phyloP scores from a whole-genome alignment of 2,888 invertebrate genomes.

The Melanostoma mellinum region DNA sequence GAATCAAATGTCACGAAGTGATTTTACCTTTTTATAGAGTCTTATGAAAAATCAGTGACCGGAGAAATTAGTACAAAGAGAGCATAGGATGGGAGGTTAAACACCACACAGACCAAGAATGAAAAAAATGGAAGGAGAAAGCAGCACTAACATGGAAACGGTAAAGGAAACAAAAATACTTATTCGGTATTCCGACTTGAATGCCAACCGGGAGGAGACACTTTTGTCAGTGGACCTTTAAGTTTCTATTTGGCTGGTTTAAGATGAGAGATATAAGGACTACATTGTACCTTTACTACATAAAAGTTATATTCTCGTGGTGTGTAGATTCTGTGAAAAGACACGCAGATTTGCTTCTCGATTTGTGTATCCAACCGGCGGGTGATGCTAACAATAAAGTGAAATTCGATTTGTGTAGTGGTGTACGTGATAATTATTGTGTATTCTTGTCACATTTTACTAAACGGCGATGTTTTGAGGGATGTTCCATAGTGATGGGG shows the following conservation, averaged over 20 bases:
- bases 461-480: too few species aligned
- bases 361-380: too few species aligned
- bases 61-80: constrained; percentile 62
- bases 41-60: constrained; percentile 70
- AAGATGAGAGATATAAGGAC: constrained; percentile 16
- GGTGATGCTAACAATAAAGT: too few species aligned
- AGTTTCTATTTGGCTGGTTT: constrained; percentile 11
- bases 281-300: too few species aligned
- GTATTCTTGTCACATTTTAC: too few species aligned
- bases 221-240: not conserved
- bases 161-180: constrained; percentile 29
- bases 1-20: constrained; percentile 65
- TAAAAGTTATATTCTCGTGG: too few species aligned
- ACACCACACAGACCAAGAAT: constrained; percentile 10
- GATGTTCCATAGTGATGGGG: too few species aligned
- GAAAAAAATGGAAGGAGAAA: constrained; percentile 1
- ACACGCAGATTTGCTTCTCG: too few species aligned
- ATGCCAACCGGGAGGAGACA: not conserved
- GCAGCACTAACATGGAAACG: not conserved
- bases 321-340: too few species aligned
- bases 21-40: constrained; percentile 39
- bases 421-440: too few species aligned
- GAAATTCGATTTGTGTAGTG: too few species aligned
- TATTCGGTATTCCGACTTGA: constrained; percentile 32
- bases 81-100: not conserved